Conservation (phyloP, 2,113 vertebrate genomes). For the Trichechus manatus region DNA sequence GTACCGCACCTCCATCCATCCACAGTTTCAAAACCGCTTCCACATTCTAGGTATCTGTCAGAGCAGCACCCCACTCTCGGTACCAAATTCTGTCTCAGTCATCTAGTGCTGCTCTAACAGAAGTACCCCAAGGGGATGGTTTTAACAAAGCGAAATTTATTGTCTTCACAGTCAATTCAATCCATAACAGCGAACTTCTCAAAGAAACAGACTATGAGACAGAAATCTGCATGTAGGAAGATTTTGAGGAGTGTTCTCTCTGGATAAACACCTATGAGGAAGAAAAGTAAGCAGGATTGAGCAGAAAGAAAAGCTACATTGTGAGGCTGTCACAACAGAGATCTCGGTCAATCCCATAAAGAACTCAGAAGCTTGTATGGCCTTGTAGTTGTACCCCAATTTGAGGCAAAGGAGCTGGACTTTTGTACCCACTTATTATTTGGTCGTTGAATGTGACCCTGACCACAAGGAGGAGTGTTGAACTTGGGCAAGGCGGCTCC, state of each 20-base stretch:
- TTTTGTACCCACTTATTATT: neutral
- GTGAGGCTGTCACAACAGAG: neutral
- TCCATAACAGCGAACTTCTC: neutral
- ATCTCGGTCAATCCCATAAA: fast-evolving
- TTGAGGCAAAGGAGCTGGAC: neutral
- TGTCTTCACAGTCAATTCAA: no score
- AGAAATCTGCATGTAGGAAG: neutral
- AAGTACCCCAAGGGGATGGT: no score
- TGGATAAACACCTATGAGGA: neutral
- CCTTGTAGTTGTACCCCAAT: neutral
- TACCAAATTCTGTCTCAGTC: no score
- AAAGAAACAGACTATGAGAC: neutral
- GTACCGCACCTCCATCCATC: no score
- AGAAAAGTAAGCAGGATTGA: neutral
- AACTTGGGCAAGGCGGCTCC: neutral
- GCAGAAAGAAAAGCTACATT: neutral
- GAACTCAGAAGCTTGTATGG: neutral
- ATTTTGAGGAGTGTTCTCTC: neutral
- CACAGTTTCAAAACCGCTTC: no score
- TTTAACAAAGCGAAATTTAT: no score
- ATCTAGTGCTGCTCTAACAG: no score
- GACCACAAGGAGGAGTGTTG: neutral
- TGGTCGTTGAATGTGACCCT: neutral
- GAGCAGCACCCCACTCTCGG: no score
- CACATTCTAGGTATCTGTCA: no score